Conservation (phyloP, 2,113 vertebrate species). For the Marmota flaviventris region DNA sequence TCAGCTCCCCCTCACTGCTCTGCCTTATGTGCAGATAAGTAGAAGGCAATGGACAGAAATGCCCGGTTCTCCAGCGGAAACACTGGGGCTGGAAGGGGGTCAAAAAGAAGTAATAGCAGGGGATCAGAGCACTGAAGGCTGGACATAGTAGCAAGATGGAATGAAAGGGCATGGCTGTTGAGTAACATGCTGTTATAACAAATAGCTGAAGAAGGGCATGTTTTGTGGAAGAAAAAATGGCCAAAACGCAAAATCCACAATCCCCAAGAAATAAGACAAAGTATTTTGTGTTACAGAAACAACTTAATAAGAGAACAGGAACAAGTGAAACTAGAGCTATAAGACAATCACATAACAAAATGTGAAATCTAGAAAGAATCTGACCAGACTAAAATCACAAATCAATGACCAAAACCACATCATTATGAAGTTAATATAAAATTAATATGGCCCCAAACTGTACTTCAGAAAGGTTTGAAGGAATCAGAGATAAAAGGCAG, state of each 20-base stretch:
- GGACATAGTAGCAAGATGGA: not conserved
- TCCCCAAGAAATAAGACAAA: not conserved
- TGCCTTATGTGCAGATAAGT: not conserved
- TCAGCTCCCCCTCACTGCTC: not conserved
- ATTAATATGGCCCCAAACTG: not conserved
- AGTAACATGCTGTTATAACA: not conserved
- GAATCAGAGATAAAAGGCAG: constrained; percentile 9
- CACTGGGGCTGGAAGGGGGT: too few relatives aligned
- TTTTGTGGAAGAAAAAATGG: not conserved
- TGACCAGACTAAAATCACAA: constrained; percentile 8
- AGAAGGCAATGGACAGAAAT: not conserved
- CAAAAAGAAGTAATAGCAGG: not conserved
- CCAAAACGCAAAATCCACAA: not conserved
- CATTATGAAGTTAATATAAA: not conserved
- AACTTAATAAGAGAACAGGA: constrained; percentile 7
- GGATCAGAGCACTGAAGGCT: not conserved
- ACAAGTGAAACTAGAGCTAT: constrained; percentile 15
- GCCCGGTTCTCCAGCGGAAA: not conserved
- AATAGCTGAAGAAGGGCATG: not conserved
- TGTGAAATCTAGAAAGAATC: not conserved
- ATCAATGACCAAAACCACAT: not conserved
- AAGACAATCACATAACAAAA: constrained; percentile 34
- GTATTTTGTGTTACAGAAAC: not conserved
- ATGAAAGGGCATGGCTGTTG: not conserved
- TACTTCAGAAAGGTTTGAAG: constrained; percentile 3